Evolutionary conservation across 2,797 vertebrate genomes (phyloP).

Genomic region (Bucorvus abyssinicus): DNA sequence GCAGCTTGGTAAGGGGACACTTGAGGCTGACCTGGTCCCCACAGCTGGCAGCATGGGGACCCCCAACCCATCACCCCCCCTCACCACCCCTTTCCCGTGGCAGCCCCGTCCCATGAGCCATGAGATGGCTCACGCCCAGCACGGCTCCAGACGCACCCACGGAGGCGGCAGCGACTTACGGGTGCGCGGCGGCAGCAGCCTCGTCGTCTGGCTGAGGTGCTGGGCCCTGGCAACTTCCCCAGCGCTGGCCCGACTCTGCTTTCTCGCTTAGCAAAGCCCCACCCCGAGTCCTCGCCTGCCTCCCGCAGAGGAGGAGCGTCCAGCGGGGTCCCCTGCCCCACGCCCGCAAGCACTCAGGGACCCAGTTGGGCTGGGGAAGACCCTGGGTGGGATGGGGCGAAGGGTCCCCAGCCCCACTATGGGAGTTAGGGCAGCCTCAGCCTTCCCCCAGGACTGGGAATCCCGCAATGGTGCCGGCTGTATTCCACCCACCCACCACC

Average conservation of each 20-base stretch:
- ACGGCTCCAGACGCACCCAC: fast-evolving
- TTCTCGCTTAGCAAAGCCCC: conserved; percentile 10
- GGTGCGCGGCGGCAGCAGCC: neutral
- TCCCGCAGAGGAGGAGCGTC: conserved; percentile 48
- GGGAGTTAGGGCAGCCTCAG: neutral
- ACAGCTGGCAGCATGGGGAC: neutral
- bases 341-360: fast-evolving
- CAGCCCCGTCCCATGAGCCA: neutral
- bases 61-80: neutral
- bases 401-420: neutral
- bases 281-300: conserved; percentile 27
- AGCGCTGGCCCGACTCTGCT: neutral
- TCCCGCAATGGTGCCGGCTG: neutral
- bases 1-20: neutral
- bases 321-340: neutral
- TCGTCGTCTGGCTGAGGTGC: neutral
- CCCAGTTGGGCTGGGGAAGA: neutral
- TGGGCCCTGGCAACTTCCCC: neutral
- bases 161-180: neutral
- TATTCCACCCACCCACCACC: neutral
- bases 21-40: neutral
- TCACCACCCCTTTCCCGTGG: neutral
- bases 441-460: fast-evolving
- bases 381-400: fast-evolving
- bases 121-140: neutral